phyloP scores from a whole-genome alignment of 2,888 invertebrate genomes.

The Anoplius nigerrimus region DNA sequence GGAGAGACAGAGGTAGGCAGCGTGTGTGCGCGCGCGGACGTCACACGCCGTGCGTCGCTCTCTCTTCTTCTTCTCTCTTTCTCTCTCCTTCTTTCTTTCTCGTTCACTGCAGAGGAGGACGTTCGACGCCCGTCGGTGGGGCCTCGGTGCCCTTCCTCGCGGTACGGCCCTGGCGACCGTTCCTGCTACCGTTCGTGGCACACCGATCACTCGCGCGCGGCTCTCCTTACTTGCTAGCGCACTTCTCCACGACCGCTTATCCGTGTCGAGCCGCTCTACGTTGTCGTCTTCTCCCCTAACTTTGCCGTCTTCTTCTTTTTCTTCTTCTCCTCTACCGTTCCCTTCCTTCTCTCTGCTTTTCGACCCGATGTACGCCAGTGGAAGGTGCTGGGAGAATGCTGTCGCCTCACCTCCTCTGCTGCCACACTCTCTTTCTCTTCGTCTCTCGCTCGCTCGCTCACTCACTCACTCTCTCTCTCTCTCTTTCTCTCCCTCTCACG shows the following conservation, averaged over 20 bases:
- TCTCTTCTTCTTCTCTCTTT: neutral
- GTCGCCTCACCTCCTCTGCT: slow-evolving; percentile 31
- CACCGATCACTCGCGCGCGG: neutral
- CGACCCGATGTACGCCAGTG: slow-evolving; percentile 26
- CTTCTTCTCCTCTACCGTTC: slow-evolving; percentile 7
- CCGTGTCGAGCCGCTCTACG: slow-evolving; percentile 14
- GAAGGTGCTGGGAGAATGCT: slow-evolving; percentile 40
- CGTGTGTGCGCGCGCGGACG: slow-evolving; percentile 12
- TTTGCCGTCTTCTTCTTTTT: neutral
- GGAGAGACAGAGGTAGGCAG: too few relatives aligned
- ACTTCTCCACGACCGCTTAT: slow-evolving; percentile 31
- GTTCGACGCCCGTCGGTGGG: slow-evolving; percentile 14
- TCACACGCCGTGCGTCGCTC: slow-evolving; percentile 13
- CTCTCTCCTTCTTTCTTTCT: neutral
- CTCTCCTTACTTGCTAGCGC: too few relatives aligned
- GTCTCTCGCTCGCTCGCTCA: slow-evolving; percentile 14
- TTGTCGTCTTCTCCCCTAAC: slow-evolving; percentile 3
- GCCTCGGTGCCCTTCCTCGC: neutral
- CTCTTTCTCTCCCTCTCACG: slow-evolving; percentile 18
- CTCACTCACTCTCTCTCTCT: slow-evolving; percentile 29
- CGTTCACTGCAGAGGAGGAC: neutral
- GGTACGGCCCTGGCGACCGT: slow-evolving; percentile 1
- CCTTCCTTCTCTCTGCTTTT: slow-evolving; percentile 19
- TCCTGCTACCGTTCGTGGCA: neutral
- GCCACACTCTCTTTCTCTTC: slow-evolving; percentile 28